These are phyloP conservation scores for Microctenopoma lineatum DNA, from an alignment of 2,797 vertebrate genomes.

Conservation along the genomic window DNA sequence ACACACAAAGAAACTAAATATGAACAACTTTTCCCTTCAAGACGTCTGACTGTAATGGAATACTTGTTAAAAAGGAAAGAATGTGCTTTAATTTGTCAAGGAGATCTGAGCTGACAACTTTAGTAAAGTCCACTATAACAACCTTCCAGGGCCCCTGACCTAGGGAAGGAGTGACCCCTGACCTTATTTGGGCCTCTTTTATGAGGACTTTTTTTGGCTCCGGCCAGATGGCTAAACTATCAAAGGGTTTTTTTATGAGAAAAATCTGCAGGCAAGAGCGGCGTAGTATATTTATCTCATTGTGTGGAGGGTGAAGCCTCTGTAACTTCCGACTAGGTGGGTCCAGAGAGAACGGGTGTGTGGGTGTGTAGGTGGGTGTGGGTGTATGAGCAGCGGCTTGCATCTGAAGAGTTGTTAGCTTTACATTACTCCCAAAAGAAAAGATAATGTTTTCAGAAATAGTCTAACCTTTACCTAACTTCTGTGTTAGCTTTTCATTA, in stretches of 20 bases:
- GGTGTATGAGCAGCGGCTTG: neutral
- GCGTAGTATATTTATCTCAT: conserved; percentile 82
- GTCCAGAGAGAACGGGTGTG: conserved; percentile 28
- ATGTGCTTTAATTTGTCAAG: conserved; percentile 96
- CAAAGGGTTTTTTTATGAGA: conserved; percentile 97
- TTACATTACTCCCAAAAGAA: neutral
- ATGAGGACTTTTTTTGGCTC: conserved; percentile 91
- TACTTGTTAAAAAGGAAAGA: conserved; percentile 87
- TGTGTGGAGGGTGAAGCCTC: conserved; percentile 68
- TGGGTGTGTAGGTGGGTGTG: neutral
- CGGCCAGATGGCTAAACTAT: conserved; percentile 99
- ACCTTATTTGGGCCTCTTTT: conserved; percentile 97
- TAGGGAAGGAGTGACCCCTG: conserved; percentile 92
- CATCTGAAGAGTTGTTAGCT: neutral
- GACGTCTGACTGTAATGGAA: conserved; percentile 88
- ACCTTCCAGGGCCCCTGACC: conserved; percentile 94
- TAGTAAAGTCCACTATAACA: conserved; percentile 92
- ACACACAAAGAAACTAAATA: conserved; percentile 18
- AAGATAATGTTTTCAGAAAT: neutral
- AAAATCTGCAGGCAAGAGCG: conserved; percentile 92
- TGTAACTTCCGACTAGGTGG: conserved; percentile 55
- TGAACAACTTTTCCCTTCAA: conserved; percentile 77
- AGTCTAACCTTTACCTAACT: neutral
- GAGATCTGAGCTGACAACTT: conserved; percentile 93
- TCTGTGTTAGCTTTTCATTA: neutral